These are phyloP conservation scores for Engraulis encrasicolus DNA, from an alignment of 2,113 vertebrate genomes.

Conservation along the genomic window DNA sequence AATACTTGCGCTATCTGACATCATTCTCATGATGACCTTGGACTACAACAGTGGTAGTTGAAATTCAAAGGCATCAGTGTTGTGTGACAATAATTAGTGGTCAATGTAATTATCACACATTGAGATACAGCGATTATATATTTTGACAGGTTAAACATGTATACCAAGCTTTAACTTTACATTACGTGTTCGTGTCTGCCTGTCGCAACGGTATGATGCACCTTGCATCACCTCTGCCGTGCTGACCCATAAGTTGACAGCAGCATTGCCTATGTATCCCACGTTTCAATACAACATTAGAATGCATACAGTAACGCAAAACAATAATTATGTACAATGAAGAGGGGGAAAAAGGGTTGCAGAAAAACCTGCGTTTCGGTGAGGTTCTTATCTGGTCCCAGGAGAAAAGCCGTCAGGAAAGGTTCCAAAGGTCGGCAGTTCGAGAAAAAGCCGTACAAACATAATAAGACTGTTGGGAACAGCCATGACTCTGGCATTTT, in stretches of 20 bases:
- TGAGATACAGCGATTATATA: no score
- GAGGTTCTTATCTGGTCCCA: conserved; percentile 86
- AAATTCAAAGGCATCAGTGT: background rate
- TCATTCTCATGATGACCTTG: background rate
- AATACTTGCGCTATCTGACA: no score
- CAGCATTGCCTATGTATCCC: no score
- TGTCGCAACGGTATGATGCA: no score
- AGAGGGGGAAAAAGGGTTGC: background rate
- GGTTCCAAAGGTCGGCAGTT: conserved; percentile 89
- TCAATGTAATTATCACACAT: no score
- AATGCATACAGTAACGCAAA: background rate
- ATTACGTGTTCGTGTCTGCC: no score
- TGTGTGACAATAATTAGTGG: no score
- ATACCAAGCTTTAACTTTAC: no score
- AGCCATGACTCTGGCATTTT: conserved; percentile 67
- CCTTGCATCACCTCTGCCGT: no score
- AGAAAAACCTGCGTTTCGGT: conserved; percentile 79
- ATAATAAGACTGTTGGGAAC: conserved; percentile 80
- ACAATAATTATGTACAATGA: background rate
- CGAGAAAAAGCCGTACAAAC: conserved; percentile 88
- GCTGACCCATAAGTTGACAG: no score
- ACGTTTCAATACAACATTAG: background rate
- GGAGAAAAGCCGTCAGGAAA: conserved; percentile 87
- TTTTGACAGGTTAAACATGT: no score
- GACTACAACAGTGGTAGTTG: background rate